Evolutionary conservation across 2,113 vertebrate species (phyloP).

Genomic region (Motacilla tschutschensis): DNA sequence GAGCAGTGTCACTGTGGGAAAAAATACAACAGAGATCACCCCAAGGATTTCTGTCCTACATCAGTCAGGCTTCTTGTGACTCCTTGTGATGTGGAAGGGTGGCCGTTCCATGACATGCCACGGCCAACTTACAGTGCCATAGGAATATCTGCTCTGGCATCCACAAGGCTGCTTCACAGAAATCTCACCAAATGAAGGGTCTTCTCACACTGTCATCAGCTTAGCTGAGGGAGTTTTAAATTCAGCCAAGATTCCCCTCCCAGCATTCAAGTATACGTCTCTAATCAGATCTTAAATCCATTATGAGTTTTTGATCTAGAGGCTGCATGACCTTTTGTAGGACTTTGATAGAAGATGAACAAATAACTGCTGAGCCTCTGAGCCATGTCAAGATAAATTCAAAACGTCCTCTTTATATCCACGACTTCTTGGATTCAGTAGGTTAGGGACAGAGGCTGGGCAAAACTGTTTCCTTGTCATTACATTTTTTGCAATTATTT

Average conservation of each 20-base stretch:
- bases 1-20: background rate
- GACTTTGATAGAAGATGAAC: constrained; percentile 23
- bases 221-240: constrained; percentile 2
- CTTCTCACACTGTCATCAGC: background rate
- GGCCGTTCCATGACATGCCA: rapidly evolving
- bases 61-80: background rate
- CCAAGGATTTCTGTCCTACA: background rate
- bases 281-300: constrained; percentile 31
- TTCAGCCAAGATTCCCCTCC: background rate
- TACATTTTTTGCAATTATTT: background rate
- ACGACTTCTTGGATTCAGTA: background rate
- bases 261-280: background rate
- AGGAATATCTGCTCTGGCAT: background rate
- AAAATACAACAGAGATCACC: background rate
- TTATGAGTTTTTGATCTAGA: constrained; percentile 7
- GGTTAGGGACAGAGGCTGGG: background rate
- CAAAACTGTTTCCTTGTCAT: background rate
- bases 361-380: constrained; percentile 17
- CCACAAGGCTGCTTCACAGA: background rate
- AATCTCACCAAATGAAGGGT: background rate
- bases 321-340: constrained; percentile 28
- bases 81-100: background rate
- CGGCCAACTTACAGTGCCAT: rapidly evolving
- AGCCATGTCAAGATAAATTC: constrained; percentile 42
- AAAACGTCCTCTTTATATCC: background rate